These are phyloP conservation scores for Caenorhabditis sinica DNA, from an alignment of 2,888 invertebrate genomes.

Conservation along the genomic window DNA sequence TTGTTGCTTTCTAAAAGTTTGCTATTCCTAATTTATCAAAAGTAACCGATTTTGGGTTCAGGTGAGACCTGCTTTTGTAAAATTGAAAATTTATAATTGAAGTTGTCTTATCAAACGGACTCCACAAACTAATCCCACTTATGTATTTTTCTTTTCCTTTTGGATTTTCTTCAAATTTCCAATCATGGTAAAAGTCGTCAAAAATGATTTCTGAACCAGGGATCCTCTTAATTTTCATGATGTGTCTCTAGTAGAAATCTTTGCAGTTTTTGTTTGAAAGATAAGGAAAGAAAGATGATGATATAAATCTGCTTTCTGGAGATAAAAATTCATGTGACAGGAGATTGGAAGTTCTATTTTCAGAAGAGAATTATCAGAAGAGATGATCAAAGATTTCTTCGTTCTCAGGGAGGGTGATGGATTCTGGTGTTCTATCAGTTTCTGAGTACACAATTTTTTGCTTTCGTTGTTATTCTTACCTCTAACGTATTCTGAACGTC, in stretches of 20 bases:
- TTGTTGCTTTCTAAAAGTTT: too few species aligned
- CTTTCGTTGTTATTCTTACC: slow-evolving; percentile 2
- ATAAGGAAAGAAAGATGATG: not conserved
- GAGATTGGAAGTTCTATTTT: too few species aligned
- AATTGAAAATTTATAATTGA: too few species aligned
- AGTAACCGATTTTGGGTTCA: too few species aligned
- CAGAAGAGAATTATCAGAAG: too few species aligned
- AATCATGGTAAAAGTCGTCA: slow-evolving; percentile 3
- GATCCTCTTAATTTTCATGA: slow-evolving; percentile 17
- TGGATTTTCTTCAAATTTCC: not conserved
- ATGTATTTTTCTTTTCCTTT: not conserved
- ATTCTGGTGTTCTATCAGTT: not conserved
- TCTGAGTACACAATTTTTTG: not conserved
- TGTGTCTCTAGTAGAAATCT: slow-evolving; percentile 5
- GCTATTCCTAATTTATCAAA: too few species aligned
- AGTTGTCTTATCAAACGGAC: too few species aligned
- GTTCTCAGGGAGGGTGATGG: too few species aligned
- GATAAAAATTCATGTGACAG: not conserved
- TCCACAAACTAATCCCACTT: not conserved
- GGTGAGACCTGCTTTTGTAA: too few species aligned
- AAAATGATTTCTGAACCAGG: not conserved
- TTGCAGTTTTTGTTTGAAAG: not conserved
- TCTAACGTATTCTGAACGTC: slow-evolving; percentile 45
- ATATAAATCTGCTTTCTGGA: not conserved
- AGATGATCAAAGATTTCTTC: too few species aligned